Evolutionary conservation across 2,113 vertebrate genomes (phyloP).

Genomic region (Phaethornis superciliosus): DNA sequence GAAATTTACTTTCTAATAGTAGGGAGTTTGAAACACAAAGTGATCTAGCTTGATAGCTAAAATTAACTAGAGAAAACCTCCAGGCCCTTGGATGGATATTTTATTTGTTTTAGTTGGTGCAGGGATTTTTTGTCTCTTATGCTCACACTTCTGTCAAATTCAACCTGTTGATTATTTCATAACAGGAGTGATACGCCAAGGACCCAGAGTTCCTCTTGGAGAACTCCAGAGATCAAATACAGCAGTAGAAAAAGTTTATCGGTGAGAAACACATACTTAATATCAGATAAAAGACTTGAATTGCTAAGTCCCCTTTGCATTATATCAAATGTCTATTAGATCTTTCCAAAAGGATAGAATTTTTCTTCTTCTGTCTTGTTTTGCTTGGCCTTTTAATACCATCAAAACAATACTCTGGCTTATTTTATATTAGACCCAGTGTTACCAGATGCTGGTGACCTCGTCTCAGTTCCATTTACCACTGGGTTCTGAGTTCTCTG

Average conservation of each 20-base stretch:
- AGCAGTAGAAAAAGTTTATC: conserved; percentile 88
- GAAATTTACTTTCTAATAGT: neutral
- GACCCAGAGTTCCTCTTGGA: conserved; percentile 81
- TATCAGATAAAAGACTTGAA: neutral
- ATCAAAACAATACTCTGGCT: neutral
- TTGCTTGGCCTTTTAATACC: neutral
- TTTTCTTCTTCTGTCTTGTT: neutral
- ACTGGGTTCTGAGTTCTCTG: neutral
- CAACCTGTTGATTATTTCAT: neutral
- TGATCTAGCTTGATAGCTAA: neutral
- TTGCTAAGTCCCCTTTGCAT: neutral
- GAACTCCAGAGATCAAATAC: conserved; percentile 85
- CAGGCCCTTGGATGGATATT: neutral
- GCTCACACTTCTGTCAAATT: neutral
- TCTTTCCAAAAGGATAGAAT: neutral
- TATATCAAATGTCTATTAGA: neutral
- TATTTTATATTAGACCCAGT: neutral
- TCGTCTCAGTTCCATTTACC: neutral
- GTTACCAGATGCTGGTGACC: neutral
- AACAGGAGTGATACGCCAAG: conserved; percentile 82
- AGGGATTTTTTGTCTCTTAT: neutral
- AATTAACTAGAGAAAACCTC: neutral
- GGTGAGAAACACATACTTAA: conserved; percentile 79
- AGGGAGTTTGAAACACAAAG: neutral
- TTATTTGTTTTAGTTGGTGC: neutral